Conservation (phyloP, 1,140 invertebrate genomes). For the Oryctes rhinoceros region DNA sequence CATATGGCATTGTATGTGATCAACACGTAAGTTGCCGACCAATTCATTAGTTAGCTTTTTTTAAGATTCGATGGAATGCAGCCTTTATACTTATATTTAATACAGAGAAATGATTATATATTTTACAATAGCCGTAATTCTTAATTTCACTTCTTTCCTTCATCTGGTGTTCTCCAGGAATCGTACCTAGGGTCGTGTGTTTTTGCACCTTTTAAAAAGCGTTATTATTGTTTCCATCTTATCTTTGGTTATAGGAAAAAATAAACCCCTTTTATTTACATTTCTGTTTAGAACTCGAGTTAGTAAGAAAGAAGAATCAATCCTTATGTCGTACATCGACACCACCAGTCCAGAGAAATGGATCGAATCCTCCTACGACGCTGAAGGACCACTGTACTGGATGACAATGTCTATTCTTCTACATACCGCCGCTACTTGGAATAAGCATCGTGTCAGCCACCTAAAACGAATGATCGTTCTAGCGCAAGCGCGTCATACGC, state of each 20-base stretch:
- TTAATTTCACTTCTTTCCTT: too few species aligned
- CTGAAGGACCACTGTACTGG: conserved; percentile 91
- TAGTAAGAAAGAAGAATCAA: conserved; percentile 76
- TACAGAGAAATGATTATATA: too few species aligned
- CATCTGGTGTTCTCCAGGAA: too few species aligned
- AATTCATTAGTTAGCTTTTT: too few species aligned
- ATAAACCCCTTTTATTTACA: neutral
- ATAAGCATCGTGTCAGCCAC: conserved; percentile 72
- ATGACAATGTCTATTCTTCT: conserved; percentile 81
- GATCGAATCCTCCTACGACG: conserved; percentile 86
- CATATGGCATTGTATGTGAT: conserved; percentile 96
- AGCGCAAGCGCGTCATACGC: conserved; percentile 77
- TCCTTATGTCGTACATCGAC: conserved; percentile 74
- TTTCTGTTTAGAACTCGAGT: conserved; percentile 74
- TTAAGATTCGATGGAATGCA: too few species aligned
- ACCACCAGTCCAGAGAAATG: conserved; percentile 66
- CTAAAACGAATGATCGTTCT: conserved; percentile 80
- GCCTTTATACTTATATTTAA: too few species aligned
- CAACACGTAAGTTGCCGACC: conserved; percentile 77
- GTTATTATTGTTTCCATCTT: neutral
- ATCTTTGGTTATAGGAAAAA: neutral
- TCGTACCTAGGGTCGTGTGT: too few species aligned
- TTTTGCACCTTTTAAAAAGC: too few species aligned
- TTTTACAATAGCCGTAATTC: too few species aligned
- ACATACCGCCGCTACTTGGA: conserved; percentile 77